Evolutionary conservation across 2,797 vertebrate species (phyloP), one percentile per base, ranked within the genome.

Genomic region (Heterohyrax brucei): DNA sequence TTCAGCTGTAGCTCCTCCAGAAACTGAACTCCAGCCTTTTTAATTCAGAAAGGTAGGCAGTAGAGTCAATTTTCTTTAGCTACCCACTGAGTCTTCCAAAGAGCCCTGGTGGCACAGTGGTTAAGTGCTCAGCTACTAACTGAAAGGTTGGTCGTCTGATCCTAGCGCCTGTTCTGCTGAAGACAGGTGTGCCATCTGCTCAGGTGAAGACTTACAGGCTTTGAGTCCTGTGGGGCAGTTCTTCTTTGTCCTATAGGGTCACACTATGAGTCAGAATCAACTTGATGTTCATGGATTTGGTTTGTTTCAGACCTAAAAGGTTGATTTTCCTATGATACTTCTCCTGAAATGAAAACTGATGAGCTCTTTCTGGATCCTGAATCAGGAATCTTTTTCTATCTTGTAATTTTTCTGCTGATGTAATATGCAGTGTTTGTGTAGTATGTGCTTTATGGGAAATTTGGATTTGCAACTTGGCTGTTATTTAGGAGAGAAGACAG

Each of bases 391-490:
- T 96, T 77, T 96, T 94, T 95, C 68, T 78, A 84, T 72, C 75
- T 87, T 72, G 85, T 92, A 91, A 93, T 92, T 75, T 72, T 96
- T 96, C 93, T 91, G 83, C 59, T 95, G 85, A 90, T 24, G 26
- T 53, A 62, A 44, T 95, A 93, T 81, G 26, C 61, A 44, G 70
- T 76, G 76, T 82, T 94, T 94, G 61, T 87, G 22, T 44, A 70
- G 76, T 94, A n/a, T 92, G 84, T 89, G 30, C 89, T 85, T 68
- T 94, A 39, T 81, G 95, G 93, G 87, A 93, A 94, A 77, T 93
- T 96, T 82, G 87, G 81, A 56, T 88, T 96, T 95, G 92, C 75
- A 70, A 39, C 66, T 87, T 95, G 97, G 72, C 89, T 85, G 22
- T 44, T 82, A 85, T 85, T 89, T 68, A 93, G 82, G 72, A 87